Base-by-base conservation (phyloP, 1,140 invertebrate species). In the Muscidifurax raptorellus region DNA sequence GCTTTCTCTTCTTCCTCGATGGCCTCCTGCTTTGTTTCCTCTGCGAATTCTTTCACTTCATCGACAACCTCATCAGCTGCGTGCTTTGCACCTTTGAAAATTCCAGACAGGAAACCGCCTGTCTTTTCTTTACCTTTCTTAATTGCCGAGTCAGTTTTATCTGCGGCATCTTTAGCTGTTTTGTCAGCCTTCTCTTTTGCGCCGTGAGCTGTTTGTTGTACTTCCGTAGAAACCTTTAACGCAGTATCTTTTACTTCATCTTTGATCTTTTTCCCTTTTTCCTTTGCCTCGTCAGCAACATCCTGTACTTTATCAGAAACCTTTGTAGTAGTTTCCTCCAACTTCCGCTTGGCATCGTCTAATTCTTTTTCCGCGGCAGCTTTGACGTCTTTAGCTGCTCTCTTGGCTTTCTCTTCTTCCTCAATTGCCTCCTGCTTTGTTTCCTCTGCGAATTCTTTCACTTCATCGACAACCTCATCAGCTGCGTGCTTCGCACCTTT, bases 401-500 rank as follows among this genome's bases (percentile, higher is more conserved):
- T 84, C 59, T 67, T 81, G 0, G 32, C 27, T n/a, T 84, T 69
- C 32, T 86, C 84, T 66, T 85, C 76, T 52, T 80, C 71, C 5
- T 87, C 86, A 5, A 72, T 52, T 9, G 88, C 83, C 30, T 88
- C 78, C 69, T 86, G 59, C 64, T 86, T 86, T 1, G 80, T 86
- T 32, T 90, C 88, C 18, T 91, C 89, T n/a, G 89, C 79, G 47
- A 90, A 88, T 71, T 90, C 85, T 6, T 89, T 88, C 13, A 92
- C 86, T 30, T 90, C 89, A 47, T 92, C 89, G 7, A 89, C 84
- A 22, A 89, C 87, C 75, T 91, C 89, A 52, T 89, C 88, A 40
- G 89, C 88, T 12, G 87, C 86, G 59, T 90, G 88, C 83, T 92
- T 92, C 32, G 90, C 89, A 52, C 90, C 88, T 74, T 90, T 89